phyloP scores from a whole-genome alignment of 2,797 vertebrate genomes.

The Enteromius fasciolatus region DNA sequence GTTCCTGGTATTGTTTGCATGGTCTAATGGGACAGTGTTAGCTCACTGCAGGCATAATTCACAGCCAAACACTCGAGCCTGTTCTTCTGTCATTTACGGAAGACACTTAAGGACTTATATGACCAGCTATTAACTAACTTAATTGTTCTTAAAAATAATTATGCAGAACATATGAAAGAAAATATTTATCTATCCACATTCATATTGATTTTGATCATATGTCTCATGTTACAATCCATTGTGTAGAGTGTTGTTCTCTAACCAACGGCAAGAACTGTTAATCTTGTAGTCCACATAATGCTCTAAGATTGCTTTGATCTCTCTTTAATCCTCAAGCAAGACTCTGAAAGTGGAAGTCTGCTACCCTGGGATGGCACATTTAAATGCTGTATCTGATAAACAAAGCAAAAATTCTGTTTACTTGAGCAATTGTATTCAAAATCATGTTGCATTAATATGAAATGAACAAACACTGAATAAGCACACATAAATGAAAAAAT shows the following conservation, averaged over 20 bases:
- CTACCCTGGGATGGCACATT: constrained; percentile 14
- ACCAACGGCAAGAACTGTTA: constrained; percentile 32
- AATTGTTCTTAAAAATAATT: constrained; percentile 6
- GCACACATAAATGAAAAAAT: not conserved
- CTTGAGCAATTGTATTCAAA: not conserved
- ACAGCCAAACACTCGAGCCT: constrained; percentile 30
- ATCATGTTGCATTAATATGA: not conserved
- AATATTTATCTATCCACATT: no score
- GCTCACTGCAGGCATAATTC: constrained; percentile 22
- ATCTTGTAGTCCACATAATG: constrained; percentile 38
- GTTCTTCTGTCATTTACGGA: not conserved
- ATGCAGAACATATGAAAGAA: not conserved
- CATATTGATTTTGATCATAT: not conserved
- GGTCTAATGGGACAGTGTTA: not conserved
- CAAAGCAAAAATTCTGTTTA: not conserved
- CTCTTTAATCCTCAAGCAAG: constrained; percentile 46
- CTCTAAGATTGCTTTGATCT: constrained; percentile 48
- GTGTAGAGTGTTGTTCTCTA: constrained; percentile 10
- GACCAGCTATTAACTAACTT: not conserved
- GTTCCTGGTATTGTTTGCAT: constrained; percentile 68
- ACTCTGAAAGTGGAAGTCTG: constrained; percentile 11
- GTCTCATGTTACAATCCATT: constrained; percentile 13
- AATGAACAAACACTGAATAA: not conserved
- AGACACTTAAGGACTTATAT: not conserved
- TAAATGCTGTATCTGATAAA: not conserved